A percentile compares a stretch with the other conserved stretches of the same genome.
These are phyloP conservation scores for Barbus barbus DNA, from an alignment of 2,113 vertebrate species.

Conservation along the genomic window DNA sequence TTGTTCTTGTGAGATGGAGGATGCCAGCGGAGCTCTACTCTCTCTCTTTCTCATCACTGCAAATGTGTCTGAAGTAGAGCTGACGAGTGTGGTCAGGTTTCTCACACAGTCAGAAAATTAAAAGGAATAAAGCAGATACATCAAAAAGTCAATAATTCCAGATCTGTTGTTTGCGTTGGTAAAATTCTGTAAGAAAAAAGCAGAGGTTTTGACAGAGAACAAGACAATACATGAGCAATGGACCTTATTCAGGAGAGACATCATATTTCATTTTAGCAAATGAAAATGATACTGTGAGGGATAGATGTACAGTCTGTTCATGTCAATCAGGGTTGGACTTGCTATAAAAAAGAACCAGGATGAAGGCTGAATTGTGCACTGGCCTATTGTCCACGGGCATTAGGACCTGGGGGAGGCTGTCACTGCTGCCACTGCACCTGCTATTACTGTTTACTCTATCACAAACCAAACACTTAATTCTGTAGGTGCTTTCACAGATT, in stretches of 20 bases:
- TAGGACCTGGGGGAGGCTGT: too few relatives aligned
- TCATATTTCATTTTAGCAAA: background rate
- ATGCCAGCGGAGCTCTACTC: constrained; percentile 51
- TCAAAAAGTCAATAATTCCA: constrained; percentile 73
- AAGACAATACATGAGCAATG: constrained; percentile 13
- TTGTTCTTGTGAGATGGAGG: constrained; percentile 62
- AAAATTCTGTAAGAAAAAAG: constrained; percentile 55
- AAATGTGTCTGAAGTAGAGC: constrained; percentile 63
- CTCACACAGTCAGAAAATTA: constrained; percentile 61
- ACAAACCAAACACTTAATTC: too few relatives aligned
- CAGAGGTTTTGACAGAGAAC: constrained; percentile 56
- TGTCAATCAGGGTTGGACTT: background rate
- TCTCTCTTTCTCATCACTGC: constrained; percentile 53
- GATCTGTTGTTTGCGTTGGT: constrained; percentile 65
- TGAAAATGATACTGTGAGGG: background rate
- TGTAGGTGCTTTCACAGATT: too few relatives aligned
- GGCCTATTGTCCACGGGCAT: background rate
- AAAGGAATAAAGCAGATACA: constrained; percentile 59
- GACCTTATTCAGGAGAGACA: background rate
- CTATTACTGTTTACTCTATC: too few relatives aligned
- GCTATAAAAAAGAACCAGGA: background rate
- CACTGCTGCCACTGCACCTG: too few relatives aligned
- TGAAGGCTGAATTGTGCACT: background rate
- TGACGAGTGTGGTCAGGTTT: constrained; percentile 75
- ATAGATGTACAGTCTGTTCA: background rate